These are phyloP conservation scores for Drosophila sturtevanti DNA, from an alignment of 1,140 invertebrate species.

Conservation along the genomic window DNA sequence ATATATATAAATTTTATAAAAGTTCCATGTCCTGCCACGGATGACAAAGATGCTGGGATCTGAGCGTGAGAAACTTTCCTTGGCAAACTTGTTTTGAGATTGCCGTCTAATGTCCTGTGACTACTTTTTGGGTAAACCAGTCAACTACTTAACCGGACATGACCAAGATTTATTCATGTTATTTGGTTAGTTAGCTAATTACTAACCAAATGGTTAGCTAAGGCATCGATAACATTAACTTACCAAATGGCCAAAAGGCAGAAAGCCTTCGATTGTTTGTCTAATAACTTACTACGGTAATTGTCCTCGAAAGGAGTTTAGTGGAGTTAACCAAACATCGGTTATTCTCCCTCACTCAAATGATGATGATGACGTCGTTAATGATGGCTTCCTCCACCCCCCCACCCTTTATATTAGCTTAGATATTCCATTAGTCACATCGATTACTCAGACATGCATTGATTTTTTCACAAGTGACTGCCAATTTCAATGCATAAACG, in stretches of 20 bases:
- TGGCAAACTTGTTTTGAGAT: slow-evolving; percentile 54
- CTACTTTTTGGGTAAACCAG: slow-evolving; percentile 29
- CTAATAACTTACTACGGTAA: slow-evolving; percentile 58
- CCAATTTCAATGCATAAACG: slow-evolving; percentile 79
- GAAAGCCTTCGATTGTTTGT: slow-evolving; percentile 63
- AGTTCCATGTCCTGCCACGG: slow-evolving; percentile 72
- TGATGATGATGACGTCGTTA: neutral
- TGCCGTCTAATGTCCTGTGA: slow-evolving; percentile 47
- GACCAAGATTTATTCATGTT: slow-evolving; percentile 69
- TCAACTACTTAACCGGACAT: slow-evolving; percentile 54
- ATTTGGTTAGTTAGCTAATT: slow-evolving; percentile 72
- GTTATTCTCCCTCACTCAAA: neutral
- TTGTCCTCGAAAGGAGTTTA: slow-evolving; percentile 59
- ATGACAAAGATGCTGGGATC: slow-evolving; percentile 43
- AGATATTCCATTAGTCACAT: slow-evolving; percentile 79
- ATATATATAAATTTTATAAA: slow-evolving; percentile 74
- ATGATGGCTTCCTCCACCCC: neutral
- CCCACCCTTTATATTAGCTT: slow-evolving; percentile 62
- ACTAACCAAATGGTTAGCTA: slow-evolving; percentile 60
- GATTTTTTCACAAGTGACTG: slow-evolving; percentile 80
- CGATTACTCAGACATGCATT: slow-evolving; percentile 80
- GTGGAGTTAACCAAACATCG: neutral
- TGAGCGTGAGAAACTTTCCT: slow-evolving; percentile 69
- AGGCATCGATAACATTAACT: slow-evolving; percentile 64
- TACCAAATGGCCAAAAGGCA: slow-evolving; percentile 67